Conservation (phyloP, 1,140 invertebrate genomes). For the Branchinecta lindahli region DNA sequence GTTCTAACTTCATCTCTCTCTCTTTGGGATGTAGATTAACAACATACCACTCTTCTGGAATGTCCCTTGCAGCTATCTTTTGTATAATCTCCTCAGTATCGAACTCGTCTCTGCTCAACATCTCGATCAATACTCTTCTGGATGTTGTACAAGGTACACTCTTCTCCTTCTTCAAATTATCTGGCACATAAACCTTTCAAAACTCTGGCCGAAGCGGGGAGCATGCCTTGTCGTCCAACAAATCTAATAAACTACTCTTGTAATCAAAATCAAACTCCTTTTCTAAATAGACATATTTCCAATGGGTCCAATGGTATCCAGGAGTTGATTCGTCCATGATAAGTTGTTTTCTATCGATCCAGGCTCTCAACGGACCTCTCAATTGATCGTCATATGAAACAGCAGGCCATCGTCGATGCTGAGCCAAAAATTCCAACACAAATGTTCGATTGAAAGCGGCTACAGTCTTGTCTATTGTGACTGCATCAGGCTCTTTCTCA, state of each 20-base stretch:
- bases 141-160: background rate
- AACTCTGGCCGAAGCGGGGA: background rate
- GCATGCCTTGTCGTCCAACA: conserved; percentile 8
- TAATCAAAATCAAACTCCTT: conserved; percentile 6
- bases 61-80: background rate
- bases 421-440: background rate
- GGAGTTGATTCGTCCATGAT: background rate
- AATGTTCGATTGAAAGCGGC: conserved; percentile 1
- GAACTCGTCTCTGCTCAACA: background rate
- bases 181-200: too few species aligned
- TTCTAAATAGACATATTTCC: background rate
- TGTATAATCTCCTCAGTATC: background rate
- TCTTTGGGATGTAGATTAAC: background rate
- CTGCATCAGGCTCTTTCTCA: background rate
- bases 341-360: background rate
- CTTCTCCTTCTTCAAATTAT: background rate
- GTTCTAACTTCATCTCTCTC: conserved; percentile 4
- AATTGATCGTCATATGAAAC: background rate
- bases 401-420: background rate
- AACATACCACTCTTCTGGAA: background rate
- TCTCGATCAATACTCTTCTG: background rate
- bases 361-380: background rate
- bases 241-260: background rate
- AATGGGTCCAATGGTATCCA: conserved; percentile 1
- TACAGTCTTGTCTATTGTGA: background rate